Conservation (phyloP, 2,888 invertebrate genomes). For the Metellina segmentata region DNA sequence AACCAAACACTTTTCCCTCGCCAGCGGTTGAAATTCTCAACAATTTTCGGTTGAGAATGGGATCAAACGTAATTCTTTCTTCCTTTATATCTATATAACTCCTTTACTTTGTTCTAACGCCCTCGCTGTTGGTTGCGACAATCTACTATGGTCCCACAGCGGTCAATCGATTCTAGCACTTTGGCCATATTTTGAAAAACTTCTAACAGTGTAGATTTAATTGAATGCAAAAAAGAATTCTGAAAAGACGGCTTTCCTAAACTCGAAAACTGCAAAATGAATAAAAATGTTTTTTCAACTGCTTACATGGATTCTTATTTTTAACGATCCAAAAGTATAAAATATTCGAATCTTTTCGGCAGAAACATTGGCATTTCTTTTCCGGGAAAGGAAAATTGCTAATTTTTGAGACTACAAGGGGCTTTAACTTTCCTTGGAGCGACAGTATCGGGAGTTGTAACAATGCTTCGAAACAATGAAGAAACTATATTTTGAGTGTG, state of each 20-base stretch:
- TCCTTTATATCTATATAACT: slow-evolving; percentile 6
- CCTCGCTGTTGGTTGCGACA: not conserved
- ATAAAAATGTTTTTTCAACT: slow-evolving; percentile 10
- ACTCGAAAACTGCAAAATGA: slow-evolving; percentile 25
- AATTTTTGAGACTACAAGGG: not conserved
- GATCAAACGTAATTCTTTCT: slow-evolving; percentile 37
- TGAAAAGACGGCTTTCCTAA: slow-evolving; percentile 1
- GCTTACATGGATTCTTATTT: not conserved
- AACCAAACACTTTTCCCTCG: not conserved
- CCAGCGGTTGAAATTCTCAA: slow-evolving; percentile 12
- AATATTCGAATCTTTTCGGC: not conserved
- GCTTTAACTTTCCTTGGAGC: not conserved
- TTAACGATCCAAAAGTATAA: not conserved
- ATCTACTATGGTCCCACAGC: not conserved
- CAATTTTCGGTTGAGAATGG: slow-evolving; percentile 31
- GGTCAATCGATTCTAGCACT: slow-evolving; percentile 24
- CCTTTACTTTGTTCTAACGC: slow-evolving; percentile 20
- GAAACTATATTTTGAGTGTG: too few species aligned
- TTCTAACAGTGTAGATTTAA: slow-evolving; percentile 19
- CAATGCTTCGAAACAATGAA: too few species aligned
- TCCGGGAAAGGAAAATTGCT: not conserved
- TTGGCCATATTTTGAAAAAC: slow-evolving; percentile 35
- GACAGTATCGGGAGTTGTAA: not conserved
- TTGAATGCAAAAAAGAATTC: slow-evolving; percentile 21
- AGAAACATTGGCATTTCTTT: not conserved